phyloP scores from a whole-genome alignment of 2,113 vertebrate genomes.

The Ardeotis arabs region DNA sequence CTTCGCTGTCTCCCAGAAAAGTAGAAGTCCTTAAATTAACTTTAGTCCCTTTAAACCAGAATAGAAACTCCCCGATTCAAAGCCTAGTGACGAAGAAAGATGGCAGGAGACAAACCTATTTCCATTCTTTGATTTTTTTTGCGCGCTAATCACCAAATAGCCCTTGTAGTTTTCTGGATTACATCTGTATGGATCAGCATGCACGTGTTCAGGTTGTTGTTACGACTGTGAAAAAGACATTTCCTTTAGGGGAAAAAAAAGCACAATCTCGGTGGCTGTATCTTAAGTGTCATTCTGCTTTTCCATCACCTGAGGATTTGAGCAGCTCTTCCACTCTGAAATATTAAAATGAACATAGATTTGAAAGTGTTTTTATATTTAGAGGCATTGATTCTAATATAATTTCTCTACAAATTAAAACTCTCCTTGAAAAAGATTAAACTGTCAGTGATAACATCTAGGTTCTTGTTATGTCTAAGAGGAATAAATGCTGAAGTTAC shows the following conservation, averaged over 20 bases:
- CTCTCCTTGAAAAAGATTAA: conserved; percentile 62
- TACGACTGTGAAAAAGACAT: background rate
- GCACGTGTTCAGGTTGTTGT: fast-evolving
- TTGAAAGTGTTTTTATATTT: conserved; percentile 60
- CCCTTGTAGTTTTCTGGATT: background rate
- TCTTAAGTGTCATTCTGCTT: conserved; percentile 20
- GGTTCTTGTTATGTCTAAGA: conserved; percentile 61
- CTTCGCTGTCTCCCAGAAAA: background rate
- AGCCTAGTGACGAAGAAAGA: background rate
- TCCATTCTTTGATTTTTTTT: background rate
- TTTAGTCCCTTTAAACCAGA: background rate
- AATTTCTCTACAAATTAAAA: conserved; percentile 66
- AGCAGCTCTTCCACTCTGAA: background rate
- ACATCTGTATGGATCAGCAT: background rate
- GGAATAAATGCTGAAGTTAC: conserved; percentile 66
- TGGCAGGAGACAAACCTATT: background rate
- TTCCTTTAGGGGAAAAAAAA: background rate
- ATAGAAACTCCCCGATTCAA: background rate
- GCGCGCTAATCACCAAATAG: background rate
- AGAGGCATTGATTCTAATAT: conserved; percentile 42
- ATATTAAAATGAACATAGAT: conserved; percentile 45
- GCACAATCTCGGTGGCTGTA: background rate
- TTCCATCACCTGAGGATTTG: conserved; percentile 37
- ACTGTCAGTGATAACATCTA: conserved; percentile 62
- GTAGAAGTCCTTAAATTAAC: background rate